These are phyloP conservation scores for Drosophila novamexicana DNA, from an alignment of 1,140 invertebrate genomes.

Conservation along the genomic window DNA sequence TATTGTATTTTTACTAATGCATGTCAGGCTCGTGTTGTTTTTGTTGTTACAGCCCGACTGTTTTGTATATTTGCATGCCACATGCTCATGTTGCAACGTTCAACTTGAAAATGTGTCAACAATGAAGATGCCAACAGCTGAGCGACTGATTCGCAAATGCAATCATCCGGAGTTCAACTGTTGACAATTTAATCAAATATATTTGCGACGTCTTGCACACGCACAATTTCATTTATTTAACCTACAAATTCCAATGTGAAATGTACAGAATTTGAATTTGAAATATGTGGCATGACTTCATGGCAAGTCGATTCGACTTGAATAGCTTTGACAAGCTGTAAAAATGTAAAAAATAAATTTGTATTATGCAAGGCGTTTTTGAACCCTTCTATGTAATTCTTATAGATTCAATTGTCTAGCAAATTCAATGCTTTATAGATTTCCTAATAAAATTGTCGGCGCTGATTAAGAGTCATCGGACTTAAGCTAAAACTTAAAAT, in stretches of 20 bases:
- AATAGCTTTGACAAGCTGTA: neutral
- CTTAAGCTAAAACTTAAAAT: too few relatives aligned
- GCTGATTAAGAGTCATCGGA: too few relatives aligned
- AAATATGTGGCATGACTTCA: constrained; percentile 9
- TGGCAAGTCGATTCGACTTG: constrained; percentile 1
- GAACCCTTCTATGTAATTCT: neutral
- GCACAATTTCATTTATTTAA: constrained; percentile 46
- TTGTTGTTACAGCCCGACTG: neutral
- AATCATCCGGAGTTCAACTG: constrained; percentile 56
- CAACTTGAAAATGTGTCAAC: constrained; percentile 34
- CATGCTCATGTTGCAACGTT: constrained; percentile 26
- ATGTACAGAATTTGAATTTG: constrained; percentile 7
- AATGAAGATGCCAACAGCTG: constrained; percentile 28
- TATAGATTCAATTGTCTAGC: too few relatives aligned
- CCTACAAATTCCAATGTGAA: neutral
- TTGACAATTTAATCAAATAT: constrained; percentile 70
- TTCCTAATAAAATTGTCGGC: too few relatives aligned
- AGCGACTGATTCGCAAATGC: constrained; percentile 53
- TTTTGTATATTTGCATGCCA: constrained; percentile 23
- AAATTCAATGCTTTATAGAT: too few relatives aligned
- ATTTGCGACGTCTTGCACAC: constrained; percentile 24
- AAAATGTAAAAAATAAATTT: neutral
- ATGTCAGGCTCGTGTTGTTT: constrained; percentile 1
- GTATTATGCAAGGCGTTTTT: neutral
- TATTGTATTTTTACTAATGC: constrained; percentile 35